A percentile compares a stretch with the other conserved stretches of the same genome.
phyloP scores from a whole-genome alignment of 2,113 vertebrate species.

The Apeltes quadracus region DNA sequence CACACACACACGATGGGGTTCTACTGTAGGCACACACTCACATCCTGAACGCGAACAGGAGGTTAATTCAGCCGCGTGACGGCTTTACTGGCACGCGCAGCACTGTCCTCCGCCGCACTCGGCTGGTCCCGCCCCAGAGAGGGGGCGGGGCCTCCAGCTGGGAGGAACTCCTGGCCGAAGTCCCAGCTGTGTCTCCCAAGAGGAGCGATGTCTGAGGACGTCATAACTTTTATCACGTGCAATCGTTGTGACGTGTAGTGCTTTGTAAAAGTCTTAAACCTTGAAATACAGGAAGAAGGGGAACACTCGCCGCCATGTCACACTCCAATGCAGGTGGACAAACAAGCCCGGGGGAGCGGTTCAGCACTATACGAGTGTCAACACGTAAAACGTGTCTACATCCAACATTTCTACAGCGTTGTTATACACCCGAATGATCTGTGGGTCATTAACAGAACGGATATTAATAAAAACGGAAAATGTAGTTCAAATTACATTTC shows the following conservation, averaged over 20 bases:
- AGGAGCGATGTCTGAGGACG: too few relatives aligned
- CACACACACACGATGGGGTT: neutral
- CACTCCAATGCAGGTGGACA: neutral
- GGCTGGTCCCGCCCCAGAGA: constrained; percentile 25
- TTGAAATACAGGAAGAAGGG: neutral
- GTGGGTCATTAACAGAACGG: neutral
- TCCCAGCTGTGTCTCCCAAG: too few relatives aligned
- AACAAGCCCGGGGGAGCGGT: neutral
- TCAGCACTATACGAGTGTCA: neutral
- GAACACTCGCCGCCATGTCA: neutral
- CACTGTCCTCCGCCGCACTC: constrained; percentile 29
- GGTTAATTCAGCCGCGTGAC: constrained; percentile 43
- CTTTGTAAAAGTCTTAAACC: neutral
- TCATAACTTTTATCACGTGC: neutral
- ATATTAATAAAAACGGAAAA: neutral
- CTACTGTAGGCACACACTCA: constrained; percentile 8
- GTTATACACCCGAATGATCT: neutral
- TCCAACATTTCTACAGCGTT: neutral
- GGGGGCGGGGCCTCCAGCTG: constrained; percentile 14
- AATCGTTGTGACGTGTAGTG: neutral
- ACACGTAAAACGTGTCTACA: too few relatives aligned
- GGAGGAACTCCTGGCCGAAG: neutral
- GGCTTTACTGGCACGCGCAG: constrained; percentile 28
- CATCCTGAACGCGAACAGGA: constrained; percentile 33
- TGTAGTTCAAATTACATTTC: neutral